phyloP scores from a whole-genome alignment of 2,888 invertebrate species.

The Tenthredo notha region DNA sequence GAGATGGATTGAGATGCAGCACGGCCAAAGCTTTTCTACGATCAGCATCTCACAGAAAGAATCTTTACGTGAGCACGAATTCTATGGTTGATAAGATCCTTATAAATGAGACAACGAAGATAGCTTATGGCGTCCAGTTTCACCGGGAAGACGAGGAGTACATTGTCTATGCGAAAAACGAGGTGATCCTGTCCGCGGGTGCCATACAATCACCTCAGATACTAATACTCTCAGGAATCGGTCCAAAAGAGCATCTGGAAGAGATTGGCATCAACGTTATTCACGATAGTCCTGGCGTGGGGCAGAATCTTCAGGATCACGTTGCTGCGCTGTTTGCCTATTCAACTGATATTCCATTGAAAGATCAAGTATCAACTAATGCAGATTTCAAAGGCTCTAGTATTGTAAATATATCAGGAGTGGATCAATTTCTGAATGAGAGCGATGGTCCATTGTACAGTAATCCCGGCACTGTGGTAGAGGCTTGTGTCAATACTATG shows the following conservation, averaged over 20 bases:
- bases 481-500: conserved; percentile 89
- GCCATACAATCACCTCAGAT: no score
- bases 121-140: conserved; percentile 85
- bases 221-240: conserved; percentile 89
- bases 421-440: conserved; percentile 83
- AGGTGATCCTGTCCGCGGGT: conserved; percentile 90
- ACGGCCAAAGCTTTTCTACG: no score
- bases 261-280: conserved; percentile 81
- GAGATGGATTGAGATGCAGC: no score
- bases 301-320: conserved; percentile 87
- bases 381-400: conserved; percentile 82
- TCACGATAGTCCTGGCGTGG: conserved; percentile 82
- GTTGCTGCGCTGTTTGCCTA: conserved; percentile 83
- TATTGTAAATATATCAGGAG: conserved; percentile 81
- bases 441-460: conserved; percentile 86
- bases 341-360: conserved; percentile 83
- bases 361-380: conserved; percentile 70
- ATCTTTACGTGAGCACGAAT: conserved; percentile 84
- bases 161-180: conserved; percentile 82
- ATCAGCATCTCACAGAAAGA: no score
- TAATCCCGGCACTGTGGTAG: conserved; percentile 87
- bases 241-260: conserved; percentile 82
- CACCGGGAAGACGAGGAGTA: conserved; percentile 79
- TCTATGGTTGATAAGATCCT: conserved; percentile 86
- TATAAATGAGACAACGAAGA: conserved; percentile 81